Evolutionary conservation across 2,888 invertebrate species (phyloP).

Genomic region (Unio delphinus): DNA sequence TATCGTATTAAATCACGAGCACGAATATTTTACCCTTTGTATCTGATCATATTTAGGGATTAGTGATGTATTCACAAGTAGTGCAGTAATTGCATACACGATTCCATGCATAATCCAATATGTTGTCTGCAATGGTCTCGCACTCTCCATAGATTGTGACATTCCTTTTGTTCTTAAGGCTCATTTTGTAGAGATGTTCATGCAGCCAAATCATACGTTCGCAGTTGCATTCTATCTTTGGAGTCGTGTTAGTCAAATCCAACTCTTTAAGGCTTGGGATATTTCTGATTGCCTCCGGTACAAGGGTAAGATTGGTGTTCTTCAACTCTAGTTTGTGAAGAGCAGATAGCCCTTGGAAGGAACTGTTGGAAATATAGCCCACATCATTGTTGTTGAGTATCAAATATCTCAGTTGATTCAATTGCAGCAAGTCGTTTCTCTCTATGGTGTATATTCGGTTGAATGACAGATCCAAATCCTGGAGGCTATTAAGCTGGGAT

Average conservation of each 20-base stretch:
- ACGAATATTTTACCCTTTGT: too few species aligned
- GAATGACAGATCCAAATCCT: constrained; percentile 29
- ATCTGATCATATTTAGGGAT: too few species aligned
- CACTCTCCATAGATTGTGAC: constrained; percentile 22
- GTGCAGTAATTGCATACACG: neutral
- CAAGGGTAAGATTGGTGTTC: constrained; percentile 17
- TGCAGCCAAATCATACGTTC: constrained; percentile 31
- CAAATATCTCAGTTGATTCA: constrained; percentile 11
- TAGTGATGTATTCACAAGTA: too few species aligned
- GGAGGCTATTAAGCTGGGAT: constrained; percentile 18
- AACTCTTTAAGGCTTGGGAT: constrained; percentile 9
- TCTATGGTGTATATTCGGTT: constrained; percentile 43
- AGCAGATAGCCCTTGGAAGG: constrained; percentile 20
- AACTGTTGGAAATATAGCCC: constrained; percentile 34
- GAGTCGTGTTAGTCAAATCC: constrained; percentile 8
- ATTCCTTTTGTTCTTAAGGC: constrained; percentile 10
- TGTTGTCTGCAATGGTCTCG: constrained; percentile 14
- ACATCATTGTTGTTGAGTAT: constrained; percentile 33
- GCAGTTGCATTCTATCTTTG: constrained; percentile 31
- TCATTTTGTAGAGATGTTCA: constrained; percentile 15
- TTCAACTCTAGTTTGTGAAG: constrained; percentile 22
- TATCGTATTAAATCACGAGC: too few species aligned
- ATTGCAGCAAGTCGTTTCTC: constrained; percentile 31
- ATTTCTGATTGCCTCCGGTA: constrained; percentile 35
- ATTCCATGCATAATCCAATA: constrained; percentile 10